A percentile compares a stretch with the other conserved stretches of the same genome.
These are phyloP conservation scores for Penaeus vannamei DNA, from an alignment of 1,140 invertebrate species.

Conservation along the genomic window DNA sequence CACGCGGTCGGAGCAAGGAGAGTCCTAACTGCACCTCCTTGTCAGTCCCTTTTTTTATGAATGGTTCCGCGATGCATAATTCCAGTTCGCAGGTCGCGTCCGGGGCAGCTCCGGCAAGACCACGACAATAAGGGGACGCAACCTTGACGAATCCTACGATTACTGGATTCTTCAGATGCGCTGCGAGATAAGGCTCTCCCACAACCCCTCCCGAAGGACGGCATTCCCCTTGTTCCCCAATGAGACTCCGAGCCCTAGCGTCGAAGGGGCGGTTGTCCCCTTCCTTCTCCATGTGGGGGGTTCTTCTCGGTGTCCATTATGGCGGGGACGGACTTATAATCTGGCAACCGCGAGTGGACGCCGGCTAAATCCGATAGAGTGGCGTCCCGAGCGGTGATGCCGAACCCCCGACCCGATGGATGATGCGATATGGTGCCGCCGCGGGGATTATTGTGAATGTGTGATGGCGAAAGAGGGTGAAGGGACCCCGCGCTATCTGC, in stretches of 20 bases:
- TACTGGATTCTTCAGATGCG: neutral
- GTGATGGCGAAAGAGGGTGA: neutral
- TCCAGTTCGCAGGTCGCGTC: constrained; percentile 1
- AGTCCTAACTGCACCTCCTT: constrained; percentile 27
- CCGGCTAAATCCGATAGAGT: constrained; percentile 56
- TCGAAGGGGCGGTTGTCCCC: neutral
- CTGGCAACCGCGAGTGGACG: constrained; percentile 47
- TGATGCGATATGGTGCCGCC: no score
- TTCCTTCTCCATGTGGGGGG: neutral
- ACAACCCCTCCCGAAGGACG: constrained; percentile 7
- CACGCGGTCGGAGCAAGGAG: constrained; percentile 42
- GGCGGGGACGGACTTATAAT: constrained; percentile 38
- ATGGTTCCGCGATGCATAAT: constrained; percentile 42
- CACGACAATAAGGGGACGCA: constrained; percentile 46
- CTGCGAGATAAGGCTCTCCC: neutral
- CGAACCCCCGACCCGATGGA: neutral
- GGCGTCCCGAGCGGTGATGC: constrained; percentile 29
- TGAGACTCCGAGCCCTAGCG: constrained; percentile 21
- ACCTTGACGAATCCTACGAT: constrained; percentile 44
- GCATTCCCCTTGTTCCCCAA: neutral
- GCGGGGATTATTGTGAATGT: no score
- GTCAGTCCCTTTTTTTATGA: constrained; percentile 38
- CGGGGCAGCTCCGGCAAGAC: constrained; percentile 14
- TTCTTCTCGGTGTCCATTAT: neutral
- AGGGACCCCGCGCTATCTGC: neutral